These are phyloP conservation scores for Lycocerus yunnanus DNA, from an alignment of 2,888 invertebrate species.

Conservation along the genomic window DNA sequence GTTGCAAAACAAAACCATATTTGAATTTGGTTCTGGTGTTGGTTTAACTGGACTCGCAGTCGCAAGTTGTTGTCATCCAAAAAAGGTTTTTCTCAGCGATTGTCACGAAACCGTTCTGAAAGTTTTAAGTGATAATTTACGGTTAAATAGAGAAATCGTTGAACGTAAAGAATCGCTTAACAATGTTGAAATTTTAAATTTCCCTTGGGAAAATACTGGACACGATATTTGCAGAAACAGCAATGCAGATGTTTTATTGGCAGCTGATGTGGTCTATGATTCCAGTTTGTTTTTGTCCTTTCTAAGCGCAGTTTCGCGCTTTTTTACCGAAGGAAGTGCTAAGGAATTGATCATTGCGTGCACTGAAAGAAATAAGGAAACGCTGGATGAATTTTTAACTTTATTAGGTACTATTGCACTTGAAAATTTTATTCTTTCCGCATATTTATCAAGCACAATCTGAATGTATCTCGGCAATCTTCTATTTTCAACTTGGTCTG, in stretches of 20 bases:
- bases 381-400: slow-evolving; percentile 62
- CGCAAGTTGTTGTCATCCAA: slow-evolving; percentile 60
- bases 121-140: slow-evolving; percentile 66
- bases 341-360: slow-evolving; percentile 60
- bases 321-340: slow-evolving; percentile 49
- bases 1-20: slow-evolving; percentile 61
- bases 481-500: neutral
- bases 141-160: slow-evolving; percentile 52
- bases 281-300: slow-evolving; percentile 58
- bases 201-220: slow-evolving; percentile 60
- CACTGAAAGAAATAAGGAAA: slow-evolving; percentile 68
- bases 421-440: neutral
- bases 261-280: slow-evolving; percentile 67
- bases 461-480: neutral
- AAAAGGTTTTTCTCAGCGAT: slow-evolving; percentile 68
- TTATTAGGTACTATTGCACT: slow-evolving; percentile 29
- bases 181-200: slow-evolving; percentile 47
- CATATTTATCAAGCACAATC: neutral
- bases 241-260: slow-evolving; percentile 59
- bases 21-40: slow-evolving; percentile 80
- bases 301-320: slow-evolving; percentile 53
- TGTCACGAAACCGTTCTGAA: slow-evolving; percentile 70
- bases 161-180: neutral
- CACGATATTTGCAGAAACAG: slow-evolving; percentile 40
- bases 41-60: slow-evolving; percentile 73